Percentiles rank a stretch among this genome's conserved stretches.
phyloP scores from a whole-genome alignment of 2,888 invertebrate genomes.

The Nomada lathburiana region DNA sequence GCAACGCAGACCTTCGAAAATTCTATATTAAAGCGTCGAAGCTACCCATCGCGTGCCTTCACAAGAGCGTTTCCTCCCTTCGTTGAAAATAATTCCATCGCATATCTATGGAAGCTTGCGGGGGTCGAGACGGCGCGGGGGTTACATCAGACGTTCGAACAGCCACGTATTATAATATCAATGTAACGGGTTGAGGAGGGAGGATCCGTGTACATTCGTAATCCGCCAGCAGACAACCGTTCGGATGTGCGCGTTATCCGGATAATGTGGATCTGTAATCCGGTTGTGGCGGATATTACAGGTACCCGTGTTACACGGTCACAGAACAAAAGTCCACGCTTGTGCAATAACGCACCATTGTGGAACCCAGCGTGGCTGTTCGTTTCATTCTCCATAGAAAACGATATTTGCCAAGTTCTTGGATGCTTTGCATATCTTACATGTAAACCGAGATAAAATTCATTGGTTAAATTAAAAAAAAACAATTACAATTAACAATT shows the following conservation, averaged over 20 bases:
- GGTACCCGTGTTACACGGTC: slow-evolving; percentile 23
- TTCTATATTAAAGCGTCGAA: background rate
- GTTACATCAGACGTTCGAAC: slow-evolving; percentile 27
- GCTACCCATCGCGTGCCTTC: slow-evolving; percentile 18
- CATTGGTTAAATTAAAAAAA: too few relatives aligned
- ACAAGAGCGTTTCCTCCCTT: background rate
- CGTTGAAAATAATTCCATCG: slow-evolving; percentile 1
- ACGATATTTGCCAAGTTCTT: background rate
- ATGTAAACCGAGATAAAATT: too few relatives aligned
- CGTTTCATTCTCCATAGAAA: background rate
- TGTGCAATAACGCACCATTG: background rate
- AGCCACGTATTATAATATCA: slow-evolving; percentile 41
- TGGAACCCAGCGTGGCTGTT: background rate
- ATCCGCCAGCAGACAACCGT: slow-evolving; percentile 40
- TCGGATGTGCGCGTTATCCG: slow-evolving; percentile 38
- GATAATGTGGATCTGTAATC: slow-evolving; percentile 47
- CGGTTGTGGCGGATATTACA: slow-evolving; percentile 28
- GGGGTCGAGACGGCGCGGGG: background rate
- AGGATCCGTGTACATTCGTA: slow-evolving; percentile 39
- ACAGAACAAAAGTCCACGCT: slow-evolving; percentile 1
- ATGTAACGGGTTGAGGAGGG: background rate
- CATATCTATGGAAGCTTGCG: background rate
- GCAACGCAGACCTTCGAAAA: too few relatives aligned
- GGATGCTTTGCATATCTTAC: too few relatives aligned
- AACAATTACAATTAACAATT: too few relatives aligned